Conservation (phyloP, 2,888 invertebrate species). For the Graphium colonna region DNA sequence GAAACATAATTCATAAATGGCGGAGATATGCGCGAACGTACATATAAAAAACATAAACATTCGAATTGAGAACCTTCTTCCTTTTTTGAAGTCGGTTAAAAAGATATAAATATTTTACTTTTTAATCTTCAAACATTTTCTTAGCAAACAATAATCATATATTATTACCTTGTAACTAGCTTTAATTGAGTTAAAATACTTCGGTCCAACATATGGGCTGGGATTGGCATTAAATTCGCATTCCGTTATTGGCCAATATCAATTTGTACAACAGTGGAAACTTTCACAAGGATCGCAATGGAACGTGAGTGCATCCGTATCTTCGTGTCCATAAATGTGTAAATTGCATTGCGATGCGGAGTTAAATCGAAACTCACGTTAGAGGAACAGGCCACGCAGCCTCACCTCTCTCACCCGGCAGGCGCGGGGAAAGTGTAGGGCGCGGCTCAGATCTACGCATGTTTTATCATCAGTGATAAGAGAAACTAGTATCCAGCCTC, state of each 20-base stretch:
- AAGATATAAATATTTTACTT: too few species aligned
- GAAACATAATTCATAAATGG: too few species aligned
- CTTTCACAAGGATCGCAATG: slow-evolving; percentile 45
- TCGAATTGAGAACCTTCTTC: too few species aligned
- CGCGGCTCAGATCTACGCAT: slow-evolving; percentile 66
- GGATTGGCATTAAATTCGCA: too few species aligned
- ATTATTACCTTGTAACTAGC: neutral
- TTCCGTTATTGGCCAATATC: neutral
- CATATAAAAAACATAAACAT: too few species aligned
- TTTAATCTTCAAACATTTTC: too few species aligned
- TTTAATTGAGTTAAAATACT: neutral
- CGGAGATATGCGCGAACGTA: too few species aligned
- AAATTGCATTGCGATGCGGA: slow-evolving; percentile 44
- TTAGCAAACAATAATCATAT: too few species aligned
- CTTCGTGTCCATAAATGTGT: slow-evolving; percentile 47
- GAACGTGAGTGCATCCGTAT: slow-evolving; percentile 16
- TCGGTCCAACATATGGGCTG: too few species aligned
- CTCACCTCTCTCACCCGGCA: slow-evolving; percentile 34
- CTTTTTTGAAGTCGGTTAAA: too few species aligned
- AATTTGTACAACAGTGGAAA: slow-evolving; percentile 32
- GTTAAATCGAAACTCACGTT: slow-evolving; percentile 51
- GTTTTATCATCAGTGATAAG: slow-evolving; percentile 75
- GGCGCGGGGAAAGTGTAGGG: slow-evolving; percentile 68
- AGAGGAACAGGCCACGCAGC: slow-evolving; percentile 44
- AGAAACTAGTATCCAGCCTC: slow-evolving; percentile 62